Base-by-base conservation (phyloP, 2,888 invertebrate species). In the Eurois occulta region DNA sequence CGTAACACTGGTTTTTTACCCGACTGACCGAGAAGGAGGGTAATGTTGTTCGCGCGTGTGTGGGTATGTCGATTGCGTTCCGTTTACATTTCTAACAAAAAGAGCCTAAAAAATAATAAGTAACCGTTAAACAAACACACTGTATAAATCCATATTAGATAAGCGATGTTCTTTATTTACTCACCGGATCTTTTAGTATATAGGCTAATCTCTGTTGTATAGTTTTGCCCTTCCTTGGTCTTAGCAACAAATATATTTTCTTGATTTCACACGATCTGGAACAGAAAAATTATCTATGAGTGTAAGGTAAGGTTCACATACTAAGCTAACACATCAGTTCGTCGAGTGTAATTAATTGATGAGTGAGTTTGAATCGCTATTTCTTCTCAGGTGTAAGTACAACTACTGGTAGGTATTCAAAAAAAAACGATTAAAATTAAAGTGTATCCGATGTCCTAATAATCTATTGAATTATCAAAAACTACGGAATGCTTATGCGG, bases 131-230 rank as follows among this genome's bases (percentile, higher is more conserved):
- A 8, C 41, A 41, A 41, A 41, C 41, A 41, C 41, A 41, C 10
- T 41, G 41, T 41, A 41, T 38, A 35, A 3, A 52, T 52, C 48
- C 48, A 24, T 10, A 52, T 6, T 11, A 52, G 13, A 6, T 28
- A 60, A 8, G 18, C 60, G 18, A 60, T 32, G 28, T 32, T 60
- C 7, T 60, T 2, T 58, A 46, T 48, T 18, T 28, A 77, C 88
- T 90, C 75, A 91, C 91, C 24, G 90, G 86, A 38, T 92, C 90
- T 48, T 80, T 76, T 0, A 90, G 38, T 43, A 89, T 78, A 0
- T 81, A 78, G 0, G 73, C 18, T 6, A 91, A 41, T 65, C 92
- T 86, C 8, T 92, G 76, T 32, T 81, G 58, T 2, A 84, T 69
- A 2, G 77, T 41, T 76, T 81, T 89, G 1, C 88, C 89, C 76